Conservation (phyloP, 2,797 vertebrate species). For the Pseudopleuronectes americanus region DNA sequence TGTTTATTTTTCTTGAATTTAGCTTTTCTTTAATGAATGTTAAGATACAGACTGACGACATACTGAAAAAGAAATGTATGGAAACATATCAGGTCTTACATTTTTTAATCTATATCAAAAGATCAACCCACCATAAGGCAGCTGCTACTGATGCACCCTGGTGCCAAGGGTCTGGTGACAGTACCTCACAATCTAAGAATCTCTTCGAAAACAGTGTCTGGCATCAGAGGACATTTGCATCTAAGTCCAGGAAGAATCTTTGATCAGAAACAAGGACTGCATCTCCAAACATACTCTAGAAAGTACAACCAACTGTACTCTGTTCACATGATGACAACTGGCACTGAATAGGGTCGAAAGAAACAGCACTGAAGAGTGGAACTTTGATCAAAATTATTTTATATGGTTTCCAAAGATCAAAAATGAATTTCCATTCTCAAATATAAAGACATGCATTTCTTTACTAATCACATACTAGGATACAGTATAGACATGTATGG, state of each 20-base stretch:
- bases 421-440: not conserved
- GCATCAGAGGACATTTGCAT: too few relatives aligned
- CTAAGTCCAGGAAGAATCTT: too few relatives aligned
- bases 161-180: not conserved
- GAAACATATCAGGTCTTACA: slow-evolving; percentile 1
- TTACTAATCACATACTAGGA: not conserved
- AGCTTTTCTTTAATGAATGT: slow-evolving; percentile 14
- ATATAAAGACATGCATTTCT: too few relatives aligned
- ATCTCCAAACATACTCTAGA: too few relatives aligned
- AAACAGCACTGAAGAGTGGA: too few relatives aligned
- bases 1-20: slow-evolving; percentile 13
- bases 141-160: not conserved
- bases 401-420: not conserved
- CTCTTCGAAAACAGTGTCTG: too few relatives aligned
- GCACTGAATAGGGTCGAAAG: too few relatives aligned
- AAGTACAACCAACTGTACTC: too few relatives aligned
- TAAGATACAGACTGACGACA: slow-evolving; percentile 41
- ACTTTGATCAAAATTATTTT: not conserved
- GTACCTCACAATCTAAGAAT: too few relatives aligned
- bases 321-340: too few relatives aligned
- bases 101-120: not conserved
- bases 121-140: not conserved
- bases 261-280: too few relatives aligned
- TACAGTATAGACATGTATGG: not conserved
- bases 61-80: slow-evolving; percentile 45